Percentiles rank a stretch among this genome's conserved stretches.
Conservation (phyloP, 2,113 vertebrate genomes). For the Tetrao urogallus region DNA sequence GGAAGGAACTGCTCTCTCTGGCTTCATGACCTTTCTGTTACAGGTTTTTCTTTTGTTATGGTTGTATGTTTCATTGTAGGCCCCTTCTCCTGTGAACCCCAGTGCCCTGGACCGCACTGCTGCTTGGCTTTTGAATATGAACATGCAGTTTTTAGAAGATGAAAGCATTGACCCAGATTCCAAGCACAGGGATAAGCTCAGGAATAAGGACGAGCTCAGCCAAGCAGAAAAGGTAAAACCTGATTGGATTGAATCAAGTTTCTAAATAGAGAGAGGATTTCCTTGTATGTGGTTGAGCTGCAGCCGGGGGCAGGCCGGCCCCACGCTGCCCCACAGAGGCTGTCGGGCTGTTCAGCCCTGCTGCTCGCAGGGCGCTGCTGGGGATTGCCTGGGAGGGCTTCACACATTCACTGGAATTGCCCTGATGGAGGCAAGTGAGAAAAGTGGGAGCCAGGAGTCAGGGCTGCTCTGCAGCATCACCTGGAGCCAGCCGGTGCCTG, state of each 20-base stretch:
- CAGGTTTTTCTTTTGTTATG: slow-evolving; percentile 70
- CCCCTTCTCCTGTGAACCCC: slow-evolving; percentile 98
- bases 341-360: neutral
- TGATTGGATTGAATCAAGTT: slow-evolving; percentile 55
- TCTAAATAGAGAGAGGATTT: slow-evolving; percentile 62
- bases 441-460: neutral
- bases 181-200: slow-evolving; percentile 90
- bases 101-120: slow-evolving; percentile 99
- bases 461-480: neutral
- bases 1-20: slow-evolving; percentile 8
- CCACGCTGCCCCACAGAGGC: neutral
- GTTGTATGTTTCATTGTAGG: slow-evolving; percentile 91
- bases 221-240: slow-evolving; percentile 97
- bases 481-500: neutral
- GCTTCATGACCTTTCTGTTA: slow-evolving; percentile 60
- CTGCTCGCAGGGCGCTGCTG: neutral
- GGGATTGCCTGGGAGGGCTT: slow-evolving; percentile 18
- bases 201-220: slow-evolving; percentile 96
- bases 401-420: neutral
- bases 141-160: slow-evolving; percentile 98
- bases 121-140: slow-evolving; percentile 99
- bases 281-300: slow-evolving; percentile 37
- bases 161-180: slow-evolving; percentile 92
- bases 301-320: slow-evolving; percentile 27
- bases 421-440: neutral